Conservation (phyloP, 1,140 invertebrate genomes). For the Artemia franciscana region DNA sequence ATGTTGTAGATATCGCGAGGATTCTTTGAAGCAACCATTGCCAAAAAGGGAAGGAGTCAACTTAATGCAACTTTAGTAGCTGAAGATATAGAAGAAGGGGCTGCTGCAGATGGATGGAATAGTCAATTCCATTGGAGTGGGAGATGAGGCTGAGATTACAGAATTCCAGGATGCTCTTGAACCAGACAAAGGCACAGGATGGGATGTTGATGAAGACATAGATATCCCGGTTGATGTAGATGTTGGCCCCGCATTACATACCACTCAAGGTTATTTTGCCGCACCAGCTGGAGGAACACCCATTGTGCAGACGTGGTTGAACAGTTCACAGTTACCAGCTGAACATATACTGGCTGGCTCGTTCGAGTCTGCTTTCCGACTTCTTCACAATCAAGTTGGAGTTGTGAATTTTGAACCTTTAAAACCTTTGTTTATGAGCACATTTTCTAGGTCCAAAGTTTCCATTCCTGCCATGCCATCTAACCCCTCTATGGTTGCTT, state of each 20-base stretch:
- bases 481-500: conserved; percentile 47
- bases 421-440: conserved; percentile 48
- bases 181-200: conserved; percentile 33
- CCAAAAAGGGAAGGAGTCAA: conserved; percentile 14
- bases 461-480: conserved; percentile 51
- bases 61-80: too few species aligned
- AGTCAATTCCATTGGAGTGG: too few species aligned
- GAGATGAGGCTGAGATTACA: too few species aligned
- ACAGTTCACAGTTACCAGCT: conserved; percentile 60
- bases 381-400: conserved; percentile 68
- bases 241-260: conserved; percentile 22
- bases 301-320: conserved; percentile 45
- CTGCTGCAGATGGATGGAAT: too few species aligned
- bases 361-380: conserved; percentile 65
- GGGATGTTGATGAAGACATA: conserved; percentile 87
- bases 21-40: conserved; percentile 49
- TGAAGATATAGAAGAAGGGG: too few species aligned
- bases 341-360: conserved; percentile 86
- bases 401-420: conserved; percentile 75
- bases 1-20: conserved; percentile 63
- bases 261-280: conserved; percentile 44
- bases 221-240: conserved; percentile 73
- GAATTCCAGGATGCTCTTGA: too few species aligned
- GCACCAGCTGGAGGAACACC: conserved; percentile 46
- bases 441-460: conserved; percentile 46